Conservation (phyloP, 2,113 vertebrate genomes). For the Odocoileus virginianus region DNA sequence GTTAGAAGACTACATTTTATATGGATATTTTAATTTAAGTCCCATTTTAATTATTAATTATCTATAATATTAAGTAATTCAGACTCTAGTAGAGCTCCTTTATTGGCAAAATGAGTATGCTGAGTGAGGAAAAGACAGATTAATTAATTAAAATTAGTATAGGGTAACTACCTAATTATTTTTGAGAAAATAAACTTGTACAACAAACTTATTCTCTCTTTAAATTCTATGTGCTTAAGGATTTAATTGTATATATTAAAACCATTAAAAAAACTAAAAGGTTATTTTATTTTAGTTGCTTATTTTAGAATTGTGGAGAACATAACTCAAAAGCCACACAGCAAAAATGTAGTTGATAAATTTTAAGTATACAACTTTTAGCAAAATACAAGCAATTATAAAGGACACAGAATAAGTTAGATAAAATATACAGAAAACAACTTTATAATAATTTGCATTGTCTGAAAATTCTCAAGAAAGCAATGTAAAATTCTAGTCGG, state of each 20-base stretch:
- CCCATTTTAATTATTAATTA: not conserved
- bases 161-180: not conserved
- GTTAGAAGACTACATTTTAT: not conserved
- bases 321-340: not conserved
- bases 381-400: not conserved
- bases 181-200: not conserved
- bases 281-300: not conserved
- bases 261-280: not conserved
- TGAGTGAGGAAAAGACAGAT: not conserved
- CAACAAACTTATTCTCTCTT: not conserved
- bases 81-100: not conserved
- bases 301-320: not conserved
- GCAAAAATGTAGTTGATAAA: not conserved
- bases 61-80: not conserved
- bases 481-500: not conserved
- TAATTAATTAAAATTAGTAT: constrained; percentile 20
- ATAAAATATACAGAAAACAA: constrained; percentile 6
- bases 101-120: not conserved
- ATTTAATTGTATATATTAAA: not conserved
- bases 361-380: not conserved
- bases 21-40: not conserved
- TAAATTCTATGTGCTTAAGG: not conserved
- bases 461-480: not conserved
- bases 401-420: not conserved
- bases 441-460: not conserved